phyloP scores from a whole-genome alignment of 2,113 vertebrate genomes.

The Pangasianodon hypophthalmus region DNA sequence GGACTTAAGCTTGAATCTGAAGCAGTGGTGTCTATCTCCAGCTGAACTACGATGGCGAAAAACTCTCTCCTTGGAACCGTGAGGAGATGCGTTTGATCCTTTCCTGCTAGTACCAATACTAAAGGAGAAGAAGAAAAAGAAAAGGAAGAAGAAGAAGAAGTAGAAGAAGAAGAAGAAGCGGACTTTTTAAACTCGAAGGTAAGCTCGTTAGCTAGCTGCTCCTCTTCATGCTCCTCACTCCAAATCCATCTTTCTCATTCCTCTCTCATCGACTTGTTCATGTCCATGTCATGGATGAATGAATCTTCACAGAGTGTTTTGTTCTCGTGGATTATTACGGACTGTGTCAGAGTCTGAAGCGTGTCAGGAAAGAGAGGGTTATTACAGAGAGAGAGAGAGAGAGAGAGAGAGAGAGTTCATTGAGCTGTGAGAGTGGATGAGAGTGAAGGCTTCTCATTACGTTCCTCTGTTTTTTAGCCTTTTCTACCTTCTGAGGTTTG shows the following conservation, averaged over 20 bases:
- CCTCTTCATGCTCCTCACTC: background rate
- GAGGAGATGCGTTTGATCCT: constrained; percentile 21
- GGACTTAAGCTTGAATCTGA: background rate
- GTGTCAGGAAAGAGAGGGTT: background rate
- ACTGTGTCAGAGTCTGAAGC: background rate
- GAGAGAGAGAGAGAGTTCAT: constrained; percentile 34
- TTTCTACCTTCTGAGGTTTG: background rate
- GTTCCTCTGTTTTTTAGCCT: background rate
- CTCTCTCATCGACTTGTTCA: no score
- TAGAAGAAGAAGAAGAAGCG: background rate
- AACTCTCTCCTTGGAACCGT: constrained; percentile 17
- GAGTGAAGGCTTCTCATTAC: constrained; percentile 1
- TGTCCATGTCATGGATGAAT: constrained; percentile 16
- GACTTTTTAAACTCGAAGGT: background rate
- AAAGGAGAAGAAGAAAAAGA: background rate
- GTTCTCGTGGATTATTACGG: background rate
- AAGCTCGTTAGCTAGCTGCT: background rate
- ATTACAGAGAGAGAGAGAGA: constrained; percentile 2
- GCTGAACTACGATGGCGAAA: background rate
- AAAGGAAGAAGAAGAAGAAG: background rate
- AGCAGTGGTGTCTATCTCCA: background rate
- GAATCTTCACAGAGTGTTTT: constrained; percentile 3
- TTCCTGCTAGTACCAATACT: background rate
- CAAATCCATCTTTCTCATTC: background rate
- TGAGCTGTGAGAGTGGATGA: constrained; percentile 19